Base-by-base conservation (phyloP, 1,140 invertebrate species). In the Drosophila kurseongensis region DNA sequence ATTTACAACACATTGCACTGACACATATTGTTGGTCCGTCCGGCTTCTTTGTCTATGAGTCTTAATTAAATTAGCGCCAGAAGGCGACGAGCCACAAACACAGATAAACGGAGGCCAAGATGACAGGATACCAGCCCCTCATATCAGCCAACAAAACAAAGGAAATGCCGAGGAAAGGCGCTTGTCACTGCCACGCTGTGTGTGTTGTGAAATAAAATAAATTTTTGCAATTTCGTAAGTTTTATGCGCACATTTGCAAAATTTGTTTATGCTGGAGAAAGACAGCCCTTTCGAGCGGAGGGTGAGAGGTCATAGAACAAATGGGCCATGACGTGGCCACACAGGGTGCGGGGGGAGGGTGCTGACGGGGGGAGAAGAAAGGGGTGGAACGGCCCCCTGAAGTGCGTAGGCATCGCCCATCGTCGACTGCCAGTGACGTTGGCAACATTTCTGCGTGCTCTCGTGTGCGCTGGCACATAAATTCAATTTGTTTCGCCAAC, bases 1-100 rank as follows among this genome's bases (percentile, higher is more conserved):
- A 78, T 82, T 61, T 78, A 80, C 67, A 65, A 63, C 84, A 88
- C 76, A 88, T 89, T 88, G 82, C 60, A 75, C 63, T 83, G 83
- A 80, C 83, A 83, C 76, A 88, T 81, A 80, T 84, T 77, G 75
- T 59, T 65, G 51, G 55, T 27, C 73, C 47, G 80, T 77, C 77
- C 60, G 61, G 69, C 27, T 62, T 41, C 27, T 32, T 56, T 42
- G 72, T 69, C 84, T 83, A 76, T 73, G 75, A 61, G 47, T 75
- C 84, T 88, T 88, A 88, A 88, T 88, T 88, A 88, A 88, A 88
- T 88, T 90, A 88, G 83, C 83, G 75, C 58, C 63, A 78, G 81
- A 66, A 85, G 73, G 81, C 75, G 75, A 54, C 75, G 56, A 68
- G 71, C 59, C 75, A 75, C 78, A 78, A 77, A 56, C 38, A 55